Evolutionary conservation across 2,888 invertebrate species (phyloP), one percentile per base, ranked within the genome.

Genomic region (Octonoba sinensis): DNA sequence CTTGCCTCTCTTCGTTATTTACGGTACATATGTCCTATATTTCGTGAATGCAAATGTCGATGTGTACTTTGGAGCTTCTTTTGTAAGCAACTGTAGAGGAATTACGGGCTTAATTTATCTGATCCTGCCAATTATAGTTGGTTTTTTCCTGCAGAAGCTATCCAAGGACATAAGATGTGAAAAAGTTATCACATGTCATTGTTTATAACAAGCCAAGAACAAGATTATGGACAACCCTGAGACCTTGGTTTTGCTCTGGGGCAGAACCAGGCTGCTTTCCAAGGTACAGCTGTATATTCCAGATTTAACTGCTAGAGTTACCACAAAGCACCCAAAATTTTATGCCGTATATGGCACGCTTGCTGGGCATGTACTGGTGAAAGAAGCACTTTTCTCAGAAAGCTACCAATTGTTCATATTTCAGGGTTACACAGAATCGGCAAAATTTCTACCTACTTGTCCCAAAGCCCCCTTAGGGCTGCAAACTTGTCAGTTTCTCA

Each of bases 401-500:
- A 57, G 57, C 57, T 57, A 57, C 57, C 57, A 57, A 18, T 57
- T 57, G 57, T n/a, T 57, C 57, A 57, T n/a, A 16, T 20, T n/a
- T n/a, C n/a, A n/a, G n/a, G n/a, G n/a, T n/a, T n/a, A n/a, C n/a
- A n/a, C n/a, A n/a, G n/a, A n/a, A n/a, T 12, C 11, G 20, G 60
- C 36, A 60, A 60, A 44, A 64, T 44, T 36, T 36, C 11, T 16
- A 64, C 64, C 64, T 16, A 44, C 18, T 64, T 64, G 44, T 64
- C 1, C 64, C 64, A 64, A 64, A 64, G 47, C 46, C 46, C 46
- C 46, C 64, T 64, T 47, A 64, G 2, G 46, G 46, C 64, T 64
- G 64, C 46, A 64, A 64, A 64, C 46, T 64, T 36, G 18, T 44
- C 64, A 64, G 64, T n/a, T n/a, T n/a, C n/a, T n/a, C n/a, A n/a